A percentile compares a stretch with the other conserved stretches of the same genome.
phyloP scores from a whole-genome alignment of 1,140 invertebrate species.

The Anastatus disparis region DNA sequence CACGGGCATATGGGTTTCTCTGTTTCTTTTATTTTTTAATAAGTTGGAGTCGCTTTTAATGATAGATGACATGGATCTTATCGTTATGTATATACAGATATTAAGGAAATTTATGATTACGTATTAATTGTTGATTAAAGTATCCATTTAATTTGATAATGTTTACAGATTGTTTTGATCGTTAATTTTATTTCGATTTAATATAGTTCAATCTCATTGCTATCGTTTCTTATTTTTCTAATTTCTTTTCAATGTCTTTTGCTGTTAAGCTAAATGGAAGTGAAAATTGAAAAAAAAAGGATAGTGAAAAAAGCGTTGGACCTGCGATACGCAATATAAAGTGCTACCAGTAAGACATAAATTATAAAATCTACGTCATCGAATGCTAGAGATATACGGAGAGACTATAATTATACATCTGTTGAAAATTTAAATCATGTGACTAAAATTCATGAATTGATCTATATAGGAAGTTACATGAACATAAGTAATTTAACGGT shows the following conservation, averaged over 20 bases:
- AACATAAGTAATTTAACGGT: not conserved
- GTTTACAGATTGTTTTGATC: not conserved
- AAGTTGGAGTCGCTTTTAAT: no score
- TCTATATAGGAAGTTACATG: conserved; percentile 23
- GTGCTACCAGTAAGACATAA: not conserved
- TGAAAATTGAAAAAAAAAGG: no score
- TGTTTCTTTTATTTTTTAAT: no score
- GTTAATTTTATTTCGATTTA: not conserved
- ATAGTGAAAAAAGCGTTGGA: no score
- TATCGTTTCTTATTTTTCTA: no score
- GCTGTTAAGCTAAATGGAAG: no score
- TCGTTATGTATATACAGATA: not conserved
- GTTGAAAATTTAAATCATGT: conserved; percentile 35
- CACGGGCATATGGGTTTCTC: no score
- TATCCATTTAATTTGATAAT: not conserved
- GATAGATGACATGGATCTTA: no score
- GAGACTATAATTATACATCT: conserved; percentile 13
- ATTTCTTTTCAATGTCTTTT: no score
- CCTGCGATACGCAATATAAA: no score
- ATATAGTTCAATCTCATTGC: no score
- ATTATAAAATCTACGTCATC: not conserved
- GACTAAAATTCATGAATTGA: not conserved
- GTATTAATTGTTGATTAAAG: not conserved
- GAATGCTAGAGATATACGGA: not conserved
- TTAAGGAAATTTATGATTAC: not conserved